phyloP scores from a whole-genome alignment of 2,888 invertebrate species.

The Platynereis dumerilii region DNA sequence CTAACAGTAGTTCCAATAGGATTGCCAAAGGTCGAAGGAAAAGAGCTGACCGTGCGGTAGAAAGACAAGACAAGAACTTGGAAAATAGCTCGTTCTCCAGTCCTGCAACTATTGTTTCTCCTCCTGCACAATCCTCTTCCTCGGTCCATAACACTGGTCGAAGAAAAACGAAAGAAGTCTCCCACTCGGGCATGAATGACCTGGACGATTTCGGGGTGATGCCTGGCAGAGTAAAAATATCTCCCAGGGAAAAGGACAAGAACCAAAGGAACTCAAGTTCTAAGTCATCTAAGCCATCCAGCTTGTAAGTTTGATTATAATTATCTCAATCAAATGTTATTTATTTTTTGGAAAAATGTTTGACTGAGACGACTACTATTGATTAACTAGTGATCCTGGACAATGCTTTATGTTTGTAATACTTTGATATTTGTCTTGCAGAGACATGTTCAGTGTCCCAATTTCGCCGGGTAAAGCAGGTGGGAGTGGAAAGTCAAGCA shows the following conservation, averaged over 20 bases:
- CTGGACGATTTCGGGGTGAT: constrained; percentile 60
- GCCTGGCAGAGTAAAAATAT: constrained; percentile 43
- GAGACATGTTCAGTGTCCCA: constrained; percentile 18
- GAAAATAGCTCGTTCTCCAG: too few relatives aligned
- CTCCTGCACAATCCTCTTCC: too few relatives aligned
- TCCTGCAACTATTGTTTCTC: too few relatives aligned
- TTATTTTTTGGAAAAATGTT: too few relatives aligned
- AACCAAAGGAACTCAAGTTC: constrained; percentile 42
- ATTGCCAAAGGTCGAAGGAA: too few relatives aligned
- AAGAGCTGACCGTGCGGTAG: too few relatives aligned
- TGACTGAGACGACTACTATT: too few relatives aligned
- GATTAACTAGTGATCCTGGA: too few relatives aligned
- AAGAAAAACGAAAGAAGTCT: constrained; percentile 22
- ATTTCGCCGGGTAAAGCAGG: constrained; percentile 21
- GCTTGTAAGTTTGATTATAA: constrained; percentile 41
- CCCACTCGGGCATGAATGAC: constrained; percentile 56
- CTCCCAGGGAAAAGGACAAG: constrained; percentile 47
- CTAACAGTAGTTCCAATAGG: too few relatives aligned
- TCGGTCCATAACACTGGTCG: neutral
- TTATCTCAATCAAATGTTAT: too few relatives aligned
- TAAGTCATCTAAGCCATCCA: constrained; percentile 41
- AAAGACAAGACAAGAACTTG: too few relatives aligned
- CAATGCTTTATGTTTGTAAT: too few relatives aligned
- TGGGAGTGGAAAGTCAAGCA: constrained; percentile 22
- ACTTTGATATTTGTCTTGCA: neutral